Evolutionary conservation across 2,888 invertebrate species (phyloP).

Genomic region (Limulus polyphemus): DNA sequence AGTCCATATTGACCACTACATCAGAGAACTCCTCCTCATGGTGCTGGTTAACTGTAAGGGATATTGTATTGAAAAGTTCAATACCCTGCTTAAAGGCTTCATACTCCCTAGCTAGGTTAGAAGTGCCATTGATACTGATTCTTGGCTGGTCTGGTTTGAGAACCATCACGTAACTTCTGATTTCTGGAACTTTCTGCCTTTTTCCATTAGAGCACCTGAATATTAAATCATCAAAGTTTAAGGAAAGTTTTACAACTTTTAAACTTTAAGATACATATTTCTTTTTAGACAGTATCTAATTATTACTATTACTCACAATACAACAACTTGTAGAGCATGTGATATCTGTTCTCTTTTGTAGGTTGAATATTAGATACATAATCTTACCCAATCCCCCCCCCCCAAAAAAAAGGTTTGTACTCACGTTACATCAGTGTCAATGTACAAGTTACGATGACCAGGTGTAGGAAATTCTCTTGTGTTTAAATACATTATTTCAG

Average conservation of each 20-base stretch:
- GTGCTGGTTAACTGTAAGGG: constrained; percentile 41
- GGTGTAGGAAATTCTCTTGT: constrained; percentile 86
- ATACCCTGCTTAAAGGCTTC: constrained; percentile 75
- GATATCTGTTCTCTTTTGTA: too few relatives aligned
- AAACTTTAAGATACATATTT: too few relatives aligned
- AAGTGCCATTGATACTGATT: constrained; percentile 66
- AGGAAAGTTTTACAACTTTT: neutral
- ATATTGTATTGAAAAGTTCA: constrained; percentile 71
- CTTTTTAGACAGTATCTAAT: neutral
- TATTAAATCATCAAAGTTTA: constrained; percentile 10
- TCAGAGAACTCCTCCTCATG: constrained; percentile 18
- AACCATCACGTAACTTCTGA: constrained; percentile 76
- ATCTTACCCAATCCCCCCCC: too few relatives aligned
- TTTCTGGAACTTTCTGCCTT: constrained; percentile 56
- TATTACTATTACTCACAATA: too few relatives aligned
- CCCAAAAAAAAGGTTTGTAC: constrained; percentile 26
- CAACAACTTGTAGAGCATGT: too few relatives aligned
- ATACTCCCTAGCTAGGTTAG: constrained; percentile 69
- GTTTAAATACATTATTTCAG: constrained; percentile 83
- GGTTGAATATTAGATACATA: too few relatives aligned
- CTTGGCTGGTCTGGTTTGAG: constrained; percentile 71
- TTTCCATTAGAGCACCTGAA: constrained; percentile 60
- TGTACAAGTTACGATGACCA: constrained; percentile 70
- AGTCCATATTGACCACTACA: constrained; percentile 28
- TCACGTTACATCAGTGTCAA: constrained; percentile 65